Conservation (phyloP, 1,140 invertebrate species). For the Drosophila mojavensis region DNA sequence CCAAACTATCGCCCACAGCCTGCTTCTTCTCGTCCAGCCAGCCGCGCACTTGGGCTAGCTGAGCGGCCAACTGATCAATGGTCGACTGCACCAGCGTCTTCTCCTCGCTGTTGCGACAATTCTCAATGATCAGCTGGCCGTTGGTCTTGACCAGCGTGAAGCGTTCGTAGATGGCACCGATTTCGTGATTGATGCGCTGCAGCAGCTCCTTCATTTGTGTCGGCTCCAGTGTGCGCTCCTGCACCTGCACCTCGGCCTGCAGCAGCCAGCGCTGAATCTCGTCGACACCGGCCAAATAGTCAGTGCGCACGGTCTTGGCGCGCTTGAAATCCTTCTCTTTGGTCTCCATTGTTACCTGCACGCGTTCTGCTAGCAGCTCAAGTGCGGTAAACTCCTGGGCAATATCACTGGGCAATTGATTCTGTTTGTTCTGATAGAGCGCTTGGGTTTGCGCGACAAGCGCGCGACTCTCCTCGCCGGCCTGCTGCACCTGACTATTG, state of each 20-base stretch:
- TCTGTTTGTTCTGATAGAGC: conserved; percentile 88
- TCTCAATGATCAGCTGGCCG: conserved; percentile 91
- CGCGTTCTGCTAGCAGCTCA: conserved; percentile 91
- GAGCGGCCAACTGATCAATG: conserved; percentile 88
- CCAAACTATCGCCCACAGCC: conserved; percentile 93
- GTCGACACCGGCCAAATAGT: conserved; percentile 92
- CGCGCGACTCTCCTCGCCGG: conserved; percentile 86
- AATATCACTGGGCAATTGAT: conserved; percentile 90
- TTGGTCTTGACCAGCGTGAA: conserved; percentile 91
- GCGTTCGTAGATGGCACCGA: conserved; percentile 89
- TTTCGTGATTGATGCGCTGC: conserved; percentile 90
- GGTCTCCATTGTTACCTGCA: conserved; percentile 92
- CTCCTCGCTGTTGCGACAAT: conserved; percentile 91
- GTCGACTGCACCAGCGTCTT: conserved; percentile 90
- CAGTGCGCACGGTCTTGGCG: conserved; percentile 91
- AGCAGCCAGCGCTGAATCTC: conserved; percentile 92
- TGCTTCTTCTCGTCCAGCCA: conserved; percentile 93
- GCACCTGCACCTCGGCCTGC: conserved; percentile 91
- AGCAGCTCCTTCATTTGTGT: conserved; percentile 90
- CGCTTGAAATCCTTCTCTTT: conserved; percentile 94
- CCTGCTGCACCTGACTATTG: conserved; percentile 84
- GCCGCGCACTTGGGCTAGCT: conserved; percentile 90
- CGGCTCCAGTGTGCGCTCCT: conserved; percentile 92
- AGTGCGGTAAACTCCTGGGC: conserved; percentile 90
- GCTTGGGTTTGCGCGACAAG: conserved; percentile 88